Conservation (phyloP, 2,113 vertebrate genomes). For the Vicugna pacos region DNA sequence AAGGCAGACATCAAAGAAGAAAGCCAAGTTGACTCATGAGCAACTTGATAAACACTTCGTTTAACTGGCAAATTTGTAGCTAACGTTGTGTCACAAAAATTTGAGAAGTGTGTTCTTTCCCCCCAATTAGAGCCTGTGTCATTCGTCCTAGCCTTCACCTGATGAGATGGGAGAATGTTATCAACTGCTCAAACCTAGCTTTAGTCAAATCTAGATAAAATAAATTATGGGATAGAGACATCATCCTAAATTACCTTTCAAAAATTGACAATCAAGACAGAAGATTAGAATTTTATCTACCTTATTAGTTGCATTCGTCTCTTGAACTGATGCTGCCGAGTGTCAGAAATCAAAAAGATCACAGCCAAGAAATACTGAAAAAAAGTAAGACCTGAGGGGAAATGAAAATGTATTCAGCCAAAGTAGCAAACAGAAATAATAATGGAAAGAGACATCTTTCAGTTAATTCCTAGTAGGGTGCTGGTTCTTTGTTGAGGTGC, state of each 20-base stretch:
- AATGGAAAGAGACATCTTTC: slow-evolving; percentile 8
- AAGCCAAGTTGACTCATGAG: slow-evolving; percentile 22
- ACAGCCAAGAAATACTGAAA: slow-evolving; percentile 60
- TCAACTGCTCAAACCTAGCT: background rate
- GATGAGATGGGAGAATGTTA: slow-evolving; percentile 39
- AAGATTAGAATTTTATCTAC: slow-evolving; percentile 74
- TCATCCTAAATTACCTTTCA: slow-evolving; percentile 66
- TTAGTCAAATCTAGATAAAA: slow-evolving; percentile 56
- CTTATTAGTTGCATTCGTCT: slow-evolving; percentile 74
- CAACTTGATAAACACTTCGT: slow-evolving; percentile 6
- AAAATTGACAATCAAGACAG: slow-evolving; percentile 55
- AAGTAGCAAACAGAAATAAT: slow-evolving; percentile 48
- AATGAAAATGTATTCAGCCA: slow-evolving; percentile 42
- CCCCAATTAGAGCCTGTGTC: background rate
- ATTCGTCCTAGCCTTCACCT: background rate
- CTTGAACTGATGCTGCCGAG: slow-evolving; percentile 54
- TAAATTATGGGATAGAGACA: slow-evolving; percentile 58
- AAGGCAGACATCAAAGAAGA: background rate
- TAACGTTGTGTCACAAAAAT: background rate
- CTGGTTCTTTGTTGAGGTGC: background rate
- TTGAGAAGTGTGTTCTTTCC: background rate
- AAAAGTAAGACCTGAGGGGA: slow-evolving; percentile 46
- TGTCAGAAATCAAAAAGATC: slow-evolving; percentile 72
- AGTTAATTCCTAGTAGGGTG: slow-evolving; percentile 15
- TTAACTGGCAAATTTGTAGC: background rate